A percentile compares a stretch with the other conserved stretches of the same genome.
Evolutionary conservation across 2,888 invertebrate genomes (phyloP).

Genomic region (Scaptomyza caliginosa): DNA sequence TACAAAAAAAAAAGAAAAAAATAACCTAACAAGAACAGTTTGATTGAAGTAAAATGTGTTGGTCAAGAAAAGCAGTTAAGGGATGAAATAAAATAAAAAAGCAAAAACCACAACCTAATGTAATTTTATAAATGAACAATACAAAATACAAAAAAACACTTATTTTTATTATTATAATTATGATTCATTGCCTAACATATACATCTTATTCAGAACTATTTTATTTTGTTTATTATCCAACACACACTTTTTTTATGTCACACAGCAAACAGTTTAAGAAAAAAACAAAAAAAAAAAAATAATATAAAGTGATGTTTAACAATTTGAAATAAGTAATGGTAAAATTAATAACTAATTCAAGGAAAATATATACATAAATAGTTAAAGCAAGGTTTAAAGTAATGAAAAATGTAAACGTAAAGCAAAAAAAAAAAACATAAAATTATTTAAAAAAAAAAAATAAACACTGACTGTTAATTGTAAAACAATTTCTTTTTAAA

Average conservation of each 20-base stretch:
- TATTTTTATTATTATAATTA: conserved; percentile 45
- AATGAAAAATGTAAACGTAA: conserved; percentile 65
- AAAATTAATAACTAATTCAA: conserved; percentile 71
- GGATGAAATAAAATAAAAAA: conserved; percentile 22
- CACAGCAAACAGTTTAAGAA: conserved; percentile 46
- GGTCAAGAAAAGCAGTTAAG: conserved; percentile 54
- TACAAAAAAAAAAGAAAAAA: conserved; percentile 10
- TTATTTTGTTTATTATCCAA: conserved; percentile 39
- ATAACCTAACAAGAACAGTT: conserved; percentile 27
- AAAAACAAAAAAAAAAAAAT: conserved; percentile 39
- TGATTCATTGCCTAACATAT: conserved; percentile 54
- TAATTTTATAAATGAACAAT: conserved; percentile 71
- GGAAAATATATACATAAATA: conserved; percentile 65
- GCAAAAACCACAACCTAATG: conserved; percentile 75
- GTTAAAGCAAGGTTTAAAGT: conserved; percentile 69
- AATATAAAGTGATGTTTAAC: conserved; percentile 53
- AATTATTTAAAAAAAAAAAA: conserved; percentile 70
- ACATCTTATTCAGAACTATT: conserved; percentile 33
- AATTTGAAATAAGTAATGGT: conserved; percentile 65
- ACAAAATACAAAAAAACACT: conserved; percentile 8
- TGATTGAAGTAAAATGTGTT: conserved; percentile 41
- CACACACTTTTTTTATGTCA: conserved; percentile 30
- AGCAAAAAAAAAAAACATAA: conserved; percentile 53
- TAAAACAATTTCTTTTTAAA: conserved; percentile 83
- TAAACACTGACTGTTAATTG: conserved; percentile 84